Base-by-base conservation (phyloP, 2,888 invertebrate genomes). In the Idaea biselata region DNA sequence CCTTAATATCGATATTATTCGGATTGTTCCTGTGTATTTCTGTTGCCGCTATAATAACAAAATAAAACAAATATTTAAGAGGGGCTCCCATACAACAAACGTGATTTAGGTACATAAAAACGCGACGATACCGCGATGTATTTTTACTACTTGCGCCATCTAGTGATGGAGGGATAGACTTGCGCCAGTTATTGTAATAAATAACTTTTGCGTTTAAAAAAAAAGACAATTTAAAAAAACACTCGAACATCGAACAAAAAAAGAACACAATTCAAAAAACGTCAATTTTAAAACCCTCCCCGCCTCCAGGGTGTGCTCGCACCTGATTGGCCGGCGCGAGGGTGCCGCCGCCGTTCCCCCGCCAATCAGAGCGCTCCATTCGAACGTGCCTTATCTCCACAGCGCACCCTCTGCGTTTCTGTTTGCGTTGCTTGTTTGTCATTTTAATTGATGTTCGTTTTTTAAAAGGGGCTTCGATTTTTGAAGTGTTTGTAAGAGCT, bases 371-470 rank as follows among this genome's bases (percentile, higher is more conserved):
- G 66, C 62, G 75, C 79, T 69, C 70, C 73, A 68, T 69, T 65
- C 67, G 73, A 65, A 83, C 89, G 89, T 89, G 91, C 88, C 81
- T 81, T 91, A 91, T 91, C 91, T 88, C 73, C 69, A 63, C 76
- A 76, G 69, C 70, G 80, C 82, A 82, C 87, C 87, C 87, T 82
- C 75, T 71, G 72, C 79, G 83, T 82, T 82, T 83, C 72, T 90
- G 91, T 91, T 91, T 91, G 85, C 88, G 82, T 73, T 85, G 91
- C 91, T 83, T 91, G 91, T 91, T 91, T 91, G 91, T 84, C 83
- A 77, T 82, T 80, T 84, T 88, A 88, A 88, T 88, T 86, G 87
- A 87, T 87, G 85, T 82, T 81, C 82, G 79, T 80, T 84, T 85
- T 84, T 82, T 82, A 76, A 79, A 81, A 73, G 70, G 79, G 70